Conservation (phyloP, 2,113 vertebrate genomes). For the Clupea harengus region DNA sequence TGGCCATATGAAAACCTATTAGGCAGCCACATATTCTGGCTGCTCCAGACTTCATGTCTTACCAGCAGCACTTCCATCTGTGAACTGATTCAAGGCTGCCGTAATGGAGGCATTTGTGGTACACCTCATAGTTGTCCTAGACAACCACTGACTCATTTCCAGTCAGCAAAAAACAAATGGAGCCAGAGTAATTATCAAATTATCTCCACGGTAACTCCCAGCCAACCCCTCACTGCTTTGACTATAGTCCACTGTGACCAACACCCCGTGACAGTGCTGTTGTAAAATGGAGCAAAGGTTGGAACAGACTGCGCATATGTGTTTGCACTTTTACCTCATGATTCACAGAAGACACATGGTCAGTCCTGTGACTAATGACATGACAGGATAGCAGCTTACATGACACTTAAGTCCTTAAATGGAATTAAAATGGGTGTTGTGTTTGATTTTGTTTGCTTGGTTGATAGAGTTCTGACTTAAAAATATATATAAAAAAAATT, state of each 20-base stretch:
- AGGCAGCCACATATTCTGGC: not conserved
- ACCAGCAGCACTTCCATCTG: not conserved
- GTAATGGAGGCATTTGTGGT: not conserved
- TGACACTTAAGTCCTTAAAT: not conserved
- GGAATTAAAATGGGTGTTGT: no score
- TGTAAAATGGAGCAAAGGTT: not conserved
- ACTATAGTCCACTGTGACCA: not conserved
- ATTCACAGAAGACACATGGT: not conserved
- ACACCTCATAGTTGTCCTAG: not conserved
- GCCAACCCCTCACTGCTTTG: not conserved
- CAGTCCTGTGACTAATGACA: not conserved
- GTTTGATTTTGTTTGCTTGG: not conserved
- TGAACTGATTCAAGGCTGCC: not conserved
- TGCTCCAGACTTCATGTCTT: not conserved
- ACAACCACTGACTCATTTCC: not conserved
- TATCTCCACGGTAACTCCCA: not conserved
- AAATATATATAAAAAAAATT: no score
- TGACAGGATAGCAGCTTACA: not conserved
- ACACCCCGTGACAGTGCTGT: not conserved
- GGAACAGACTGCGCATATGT: not conserved
- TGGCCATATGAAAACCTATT: no score
- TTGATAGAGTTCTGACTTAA: no score
- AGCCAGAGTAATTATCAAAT: not conserved
- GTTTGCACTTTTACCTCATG: not conserved
- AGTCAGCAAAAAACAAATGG: not conserved